Percentiles rank a stretch among this genome's conserved stretches.
Evolutionary conservation across 2,797 vertebrate genomes (phyloP).

Genomic region (Lagorchestes hirsutus): DNA sequence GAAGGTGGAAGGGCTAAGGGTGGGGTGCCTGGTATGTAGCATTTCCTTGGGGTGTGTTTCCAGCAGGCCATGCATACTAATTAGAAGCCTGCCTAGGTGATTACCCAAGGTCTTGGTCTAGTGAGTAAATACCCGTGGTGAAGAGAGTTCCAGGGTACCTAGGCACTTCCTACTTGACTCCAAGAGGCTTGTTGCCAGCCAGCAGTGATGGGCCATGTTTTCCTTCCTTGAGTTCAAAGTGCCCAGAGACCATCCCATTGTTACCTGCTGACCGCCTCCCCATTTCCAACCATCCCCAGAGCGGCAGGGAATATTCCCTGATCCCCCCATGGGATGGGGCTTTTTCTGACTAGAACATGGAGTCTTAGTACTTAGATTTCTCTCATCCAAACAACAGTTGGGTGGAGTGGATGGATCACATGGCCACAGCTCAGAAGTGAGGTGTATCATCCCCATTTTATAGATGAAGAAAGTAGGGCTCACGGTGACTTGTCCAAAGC

Average conservation of each 20-base stretch:
- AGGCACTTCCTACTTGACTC: neutral
- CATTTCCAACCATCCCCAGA: accelerated
- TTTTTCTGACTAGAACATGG: neutral
- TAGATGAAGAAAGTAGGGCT: too few species aligned
- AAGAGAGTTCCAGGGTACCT: neutral
- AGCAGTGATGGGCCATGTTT: neutral
- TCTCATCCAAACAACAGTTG: neutral
- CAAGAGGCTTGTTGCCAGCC: neutral
- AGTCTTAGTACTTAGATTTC: neutral
- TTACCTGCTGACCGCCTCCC: neutral
- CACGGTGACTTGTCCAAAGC: too few species aligned
- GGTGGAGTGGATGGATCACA: neutral
- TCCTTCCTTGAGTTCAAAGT: neutral
- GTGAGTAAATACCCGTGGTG: neutral
- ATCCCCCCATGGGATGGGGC: accelerated
- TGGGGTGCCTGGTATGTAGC: too few species aligned
- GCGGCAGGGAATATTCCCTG: neutral
- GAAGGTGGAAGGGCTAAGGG: neutral
- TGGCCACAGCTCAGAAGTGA: neutral
- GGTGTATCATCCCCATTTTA: too few species aligned
- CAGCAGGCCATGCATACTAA: neutral
- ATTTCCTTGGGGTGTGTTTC: neutral
- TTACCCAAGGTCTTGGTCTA: neutral
- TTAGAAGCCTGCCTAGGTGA: neutral
- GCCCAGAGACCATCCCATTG: neutral